A percentile compares a stretch with the other conserved stretches of the same genome.
Conservation (phyloP, 2,888 invertebrate genomes). For the Macaria notata region DNA sequence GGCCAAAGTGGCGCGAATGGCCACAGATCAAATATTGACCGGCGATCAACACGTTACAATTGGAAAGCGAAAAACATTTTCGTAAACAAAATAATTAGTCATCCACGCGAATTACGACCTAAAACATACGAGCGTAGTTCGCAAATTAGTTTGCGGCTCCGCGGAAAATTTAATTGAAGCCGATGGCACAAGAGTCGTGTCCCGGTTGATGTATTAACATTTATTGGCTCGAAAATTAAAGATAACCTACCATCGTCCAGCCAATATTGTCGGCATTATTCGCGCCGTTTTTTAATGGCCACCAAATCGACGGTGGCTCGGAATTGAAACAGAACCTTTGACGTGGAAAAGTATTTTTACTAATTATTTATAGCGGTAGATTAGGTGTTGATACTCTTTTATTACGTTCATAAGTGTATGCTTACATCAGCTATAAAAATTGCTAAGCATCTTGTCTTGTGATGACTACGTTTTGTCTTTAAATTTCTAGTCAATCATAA, state of each 20-base stretch:
- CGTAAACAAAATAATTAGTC: constrained; percentile 69
- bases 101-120: constrained; percentile 54
- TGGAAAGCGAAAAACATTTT: constrained; percentile 71
- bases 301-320: constrained; percentile 34
- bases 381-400: constrained; percentile 15
- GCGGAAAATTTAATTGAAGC: constrained; percentile 70
- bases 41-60: constrained; percentile 69
- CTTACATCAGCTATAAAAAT: too few relatives aligned
- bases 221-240: constrained; percentile 81
- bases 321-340: constrained; percentile 32
- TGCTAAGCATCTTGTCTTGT: too few relatives aligned
- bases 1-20: constrained; percentile 46
- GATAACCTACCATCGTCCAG: constrained; percentile 59
- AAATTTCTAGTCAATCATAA: too few relatives aligned
- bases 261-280: constrained; percentile 50
- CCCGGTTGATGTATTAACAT: constrained; percentile 76
- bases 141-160: constrained; percentile 72
- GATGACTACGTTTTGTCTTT: too few relatives aligned
- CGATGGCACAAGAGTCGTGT: constrained; percentile 47
- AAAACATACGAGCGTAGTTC: constrained; percentile 64
- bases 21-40: constrained; percentile 73
- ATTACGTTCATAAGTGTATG: too few relatives aligned
- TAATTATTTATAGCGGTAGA: constrained; percentile 8
- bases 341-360: constrained; percentile 28
- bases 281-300: constrained; percentile 38